Evolutionary conservation across 2,797 vertebrate genomes (phyloP).

Genomic region (Sarcoramphus papa): DNA sequence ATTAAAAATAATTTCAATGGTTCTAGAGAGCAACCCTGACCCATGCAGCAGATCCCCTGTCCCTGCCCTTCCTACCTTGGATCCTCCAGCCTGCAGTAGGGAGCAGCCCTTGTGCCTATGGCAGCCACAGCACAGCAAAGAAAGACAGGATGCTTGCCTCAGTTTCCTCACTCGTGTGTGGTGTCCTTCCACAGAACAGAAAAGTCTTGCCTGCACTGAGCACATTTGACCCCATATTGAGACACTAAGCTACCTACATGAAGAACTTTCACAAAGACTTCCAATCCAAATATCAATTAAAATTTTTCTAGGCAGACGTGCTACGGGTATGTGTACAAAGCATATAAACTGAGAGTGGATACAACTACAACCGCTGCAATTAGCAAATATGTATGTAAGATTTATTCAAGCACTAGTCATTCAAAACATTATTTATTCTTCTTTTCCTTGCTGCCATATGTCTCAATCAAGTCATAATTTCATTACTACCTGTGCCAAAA

Average conservation of each 20-base stretch:
- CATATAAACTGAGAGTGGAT: not conserved
- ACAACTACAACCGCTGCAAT: not conserved
- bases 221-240: not conserved
- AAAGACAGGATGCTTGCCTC: not conserved
- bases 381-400: not conserved
- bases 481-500: not conserved
- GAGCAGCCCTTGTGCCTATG: not conserved
- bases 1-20: not conserved
- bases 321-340: not conserved
- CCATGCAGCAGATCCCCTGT: not conserved
- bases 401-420: not conserved
- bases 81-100: not conserved
- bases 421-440: not conserved
- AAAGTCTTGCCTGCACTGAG: not conserved
- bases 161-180: fast-evolving
- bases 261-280: not conserved
- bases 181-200: not conserved
- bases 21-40: not conserved
- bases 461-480: not conserved
- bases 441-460: not conserved
- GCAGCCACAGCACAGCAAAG: not conserved
- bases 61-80: not conserved
- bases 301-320: not conserved
- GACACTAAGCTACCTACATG: not conserved
- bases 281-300: not conserved